These are phyloP conservation scores for Cotesia glomerata DNA, from an alignment of 1,140 invertebrate genomes.

Conservation along the genomic window DNA sequence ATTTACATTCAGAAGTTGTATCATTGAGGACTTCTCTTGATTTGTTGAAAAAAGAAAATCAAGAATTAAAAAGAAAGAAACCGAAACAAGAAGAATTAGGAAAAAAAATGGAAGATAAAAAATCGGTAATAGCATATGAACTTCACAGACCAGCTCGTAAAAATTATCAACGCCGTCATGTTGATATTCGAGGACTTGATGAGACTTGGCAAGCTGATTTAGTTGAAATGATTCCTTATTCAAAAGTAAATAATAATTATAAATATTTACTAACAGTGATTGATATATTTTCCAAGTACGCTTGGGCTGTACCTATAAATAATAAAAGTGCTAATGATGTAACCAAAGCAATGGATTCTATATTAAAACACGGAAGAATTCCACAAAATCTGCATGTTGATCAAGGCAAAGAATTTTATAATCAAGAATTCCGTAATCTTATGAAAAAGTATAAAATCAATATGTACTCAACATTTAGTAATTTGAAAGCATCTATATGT, in stretches of 20 bases:
- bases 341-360: neutral
- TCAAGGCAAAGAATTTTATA: slow-evolving; percentile 35
- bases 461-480: too few species aligned
- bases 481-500: too few species aligned
- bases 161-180: slow-evolving; percentile 5
- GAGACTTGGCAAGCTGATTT: neutral
- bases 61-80: too few species aligned
- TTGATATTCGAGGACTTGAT: too few species aligned
- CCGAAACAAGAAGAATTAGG: too few species aligned
- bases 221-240: slow-evolving; percentile 10
- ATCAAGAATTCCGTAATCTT: too few species aligned
- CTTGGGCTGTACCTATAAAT: neutral
- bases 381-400: neutral
- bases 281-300: neutral
- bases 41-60: too few species aligned
- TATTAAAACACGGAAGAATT: neutral
- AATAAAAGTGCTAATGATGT: neutral
- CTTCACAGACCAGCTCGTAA: neutral
- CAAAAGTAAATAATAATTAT: neutral
- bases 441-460: too few species aligned
- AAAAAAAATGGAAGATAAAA: too few species aligned
- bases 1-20: neutral
- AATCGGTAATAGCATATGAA: too few species aligned
- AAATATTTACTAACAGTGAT: neutral
- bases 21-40: neutral